Evolutionary conservation across 2,888 invertebrate genomes (phyloP), one percentile per base, ranked within the genome.

Genomic region (Andrena marginata): DNA sequence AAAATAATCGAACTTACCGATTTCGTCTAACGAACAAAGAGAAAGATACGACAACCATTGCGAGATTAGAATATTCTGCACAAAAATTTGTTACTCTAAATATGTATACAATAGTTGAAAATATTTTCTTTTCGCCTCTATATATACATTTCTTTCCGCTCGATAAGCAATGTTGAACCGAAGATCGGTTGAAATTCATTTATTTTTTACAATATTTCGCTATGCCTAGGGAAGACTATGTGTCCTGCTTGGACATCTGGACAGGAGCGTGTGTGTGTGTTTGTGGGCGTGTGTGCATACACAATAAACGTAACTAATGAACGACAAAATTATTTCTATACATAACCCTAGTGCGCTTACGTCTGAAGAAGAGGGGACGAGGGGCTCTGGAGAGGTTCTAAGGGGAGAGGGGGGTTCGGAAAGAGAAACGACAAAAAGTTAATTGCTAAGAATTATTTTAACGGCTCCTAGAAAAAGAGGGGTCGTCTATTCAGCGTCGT

Each of bases 331-430:
- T 87, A 89, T 87, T 80, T 89, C 59, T 74, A 84, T 85, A 73
- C 83, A 62, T 89, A 89, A 89, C 65, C 81, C 85, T 89, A 89
- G 86, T 87, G 86, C 87, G 80, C 86, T 87, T 87, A 87, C 83
- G 80, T 78, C 77, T 87, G 73, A 73, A 80, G 84, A 88, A 84
- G 79, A 77, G 79, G 71, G 72, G 73, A 64, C 77, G 59, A 75
- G 81, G 77, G 73, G 74, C 42, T 75, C 77, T 60, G 33, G 49
- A 60, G 70, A 51, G 62, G 23, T 54, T 60, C n/a, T 23, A 65
- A 74, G 80, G 74, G 75, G 63, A 29, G 48, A 63, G 69, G 69
- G 26, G 56, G 54, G 54, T 54, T 35, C 56, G 67, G 48, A 60
- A 26, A 63, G 64, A 70, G 80, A 83, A 83, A 75, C 64, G 85